These are phyloP conservation scores for Squalus acanthias DNA, from an alignment of 2,797 vertebrate genomes.

Conservation along the genomic window DNA sequence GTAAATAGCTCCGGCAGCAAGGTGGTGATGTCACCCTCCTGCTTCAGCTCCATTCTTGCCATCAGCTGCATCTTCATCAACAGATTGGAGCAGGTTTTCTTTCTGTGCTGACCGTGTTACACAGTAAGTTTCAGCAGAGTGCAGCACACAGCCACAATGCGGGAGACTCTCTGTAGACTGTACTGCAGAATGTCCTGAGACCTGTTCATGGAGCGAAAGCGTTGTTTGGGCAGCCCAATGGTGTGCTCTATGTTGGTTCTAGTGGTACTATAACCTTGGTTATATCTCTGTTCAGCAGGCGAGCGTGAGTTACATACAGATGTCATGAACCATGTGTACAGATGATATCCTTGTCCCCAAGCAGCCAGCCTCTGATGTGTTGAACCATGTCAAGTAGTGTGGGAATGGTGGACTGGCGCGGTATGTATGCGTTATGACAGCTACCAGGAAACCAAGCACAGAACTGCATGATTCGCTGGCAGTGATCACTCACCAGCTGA, in stretches of 20 bases:
- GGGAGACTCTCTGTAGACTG: neutral
- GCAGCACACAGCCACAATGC: neutral
- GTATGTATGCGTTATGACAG: neutral
- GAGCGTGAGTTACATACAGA: neutral
- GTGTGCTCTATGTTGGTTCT: neutral
- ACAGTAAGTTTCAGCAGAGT: neutral
- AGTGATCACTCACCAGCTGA: neutral
- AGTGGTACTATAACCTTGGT: neutral
- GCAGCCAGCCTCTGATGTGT: neutral
- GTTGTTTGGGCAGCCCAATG: neutral
- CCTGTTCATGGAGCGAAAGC: neutral
- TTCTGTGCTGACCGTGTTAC: neutral
- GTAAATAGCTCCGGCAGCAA: neutral
- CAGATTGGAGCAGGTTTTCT: neutral
- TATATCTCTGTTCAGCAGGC: neutral
- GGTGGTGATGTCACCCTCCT: neutral
- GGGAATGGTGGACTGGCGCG: neutral
- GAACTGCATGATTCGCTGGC: neutral
- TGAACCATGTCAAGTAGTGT: neutral
- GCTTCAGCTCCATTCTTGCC: neutral
- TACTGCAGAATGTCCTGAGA: neutral
- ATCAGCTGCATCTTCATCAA: neutral
- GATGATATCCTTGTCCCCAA: neutral
- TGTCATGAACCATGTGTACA: neutral
- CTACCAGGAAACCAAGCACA: neutral